phyloP scores from a whole-genome alignment of 2,797 vertebrate genomes.

The Gobionotothen gibberifrons region DNA sequence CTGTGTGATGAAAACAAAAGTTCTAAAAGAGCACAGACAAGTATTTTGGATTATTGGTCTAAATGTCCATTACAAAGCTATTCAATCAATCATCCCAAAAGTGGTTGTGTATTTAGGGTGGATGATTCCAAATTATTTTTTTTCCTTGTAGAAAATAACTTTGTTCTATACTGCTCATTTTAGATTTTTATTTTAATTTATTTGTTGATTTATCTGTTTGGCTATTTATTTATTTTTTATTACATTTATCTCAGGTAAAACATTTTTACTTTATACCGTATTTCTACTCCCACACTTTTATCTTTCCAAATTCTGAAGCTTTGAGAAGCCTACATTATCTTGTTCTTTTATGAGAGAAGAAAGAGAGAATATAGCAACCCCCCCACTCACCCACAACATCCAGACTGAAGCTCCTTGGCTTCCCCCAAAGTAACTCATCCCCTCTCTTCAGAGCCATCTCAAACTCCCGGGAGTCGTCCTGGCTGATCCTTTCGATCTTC shows the following conservation, averaged over 20 bases:
- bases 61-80: no score
- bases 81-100: neutral
- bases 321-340: neutral
- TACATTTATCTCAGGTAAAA: neutral
- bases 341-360: neutral
- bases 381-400: slow-evolving; percentile 73
- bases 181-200: neutral
- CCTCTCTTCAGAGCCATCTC: slow-evolving; percentile 78
- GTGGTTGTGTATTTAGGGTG: neutral
- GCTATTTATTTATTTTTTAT: neutral
- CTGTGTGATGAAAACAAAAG: neutral
- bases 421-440: slow-evolving; percentile 69
- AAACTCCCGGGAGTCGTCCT: slow-evolving; percentile 71
- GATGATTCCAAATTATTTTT: neutral
- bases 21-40: neutral
- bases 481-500: slow-evolving; percentile 71
- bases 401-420: slow-evolving; percentile 62
- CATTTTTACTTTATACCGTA: neutral
- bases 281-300: neutral
- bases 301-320: neutral
- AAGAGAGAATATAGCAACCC: neutral
- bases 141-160: neutral
- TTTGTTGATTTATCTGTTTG: neutral
- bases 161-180: no score
- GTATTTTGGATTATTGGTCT: neutral